Percentiles rank a stretch among this genome's conserved stretches.
These are phyloP conservation scores for Cotesia chilonis DNA, from an alignment of 1,140 invertebrate genomes.

Conservation along the genomic window DNA sequence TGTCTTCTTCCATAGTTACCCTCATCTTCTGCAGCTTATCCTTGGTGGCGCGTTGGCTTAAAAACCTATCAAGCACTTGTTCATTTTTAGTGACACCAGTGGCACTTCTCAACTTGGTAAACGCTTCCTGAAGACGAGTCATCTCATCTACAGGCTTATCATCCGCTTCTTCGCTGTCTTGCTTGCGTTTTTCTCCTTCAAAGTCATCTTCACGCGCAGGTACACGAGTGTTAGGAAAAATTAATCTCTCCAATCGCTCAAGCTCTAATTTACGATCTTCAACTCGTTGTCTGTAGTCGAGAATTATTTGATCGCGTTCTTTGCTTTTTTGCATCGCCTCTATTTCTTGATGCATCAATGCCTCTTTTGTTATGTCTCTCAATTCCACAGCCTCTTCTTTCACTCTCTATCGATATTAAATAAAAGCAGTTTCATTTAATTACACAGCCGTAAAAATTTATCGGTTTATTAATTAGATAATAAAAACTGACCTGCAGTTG, in stretches of 20 bases:
- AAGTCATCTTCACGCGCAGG: slow-evolving; percentile 46
- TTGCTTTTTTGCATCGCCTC: slow-evolving; percentile 71
- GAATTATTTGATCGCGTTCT: slow-evolving; percentile 71
- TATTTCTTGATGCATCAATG: slow-evolving; percentile 73
- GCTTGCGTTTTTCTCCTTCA: slow-evolving; percentile 40
- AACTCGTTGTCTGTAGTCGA: slow-evolving; percentile 70
- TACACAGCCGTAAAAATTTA: neutral
- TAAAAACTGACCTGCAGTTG: slow-evolving; percentile 64
- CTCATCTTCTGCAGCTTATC: slow-evolving; percentile 74
- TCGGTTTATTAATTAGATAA: neutral
- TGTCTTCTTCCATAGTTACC: slow-evolving; percentile 75
- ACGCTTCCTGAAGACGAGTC: slow-evolving; percentile 72
- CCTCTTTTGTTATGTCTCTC: slow-evolving; percentile 72
- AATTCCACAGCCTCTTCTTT: slow-evolving; percentile 76
- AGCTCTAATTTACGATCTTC: slow-evolving; percentile 74
- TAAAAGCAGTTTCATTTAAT: neutral
- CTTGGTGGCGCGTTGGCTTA: slow-evolving; percentile 75
- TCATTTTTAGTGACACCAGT: slow-evolving; percentile 78
- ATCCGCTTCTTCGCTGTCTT: slow-evolving; percentile 44
- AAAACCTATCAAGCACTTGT: slow-evolving; percentile 78
- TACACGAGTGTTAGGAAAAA: slow-evolving; percentile 69
- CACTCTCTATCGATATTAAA: slow-evolving; percentile 61
- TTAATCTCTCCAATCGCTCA: slow-evolving; percentile 75
- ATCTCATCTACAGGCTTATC: slow-evolving; percentile 57
- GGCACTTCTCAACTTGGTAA: slow-evolving; percentile 76